These are phyloP conservation scores for Lepidotrigona ventralis DNA, from an alignment of 1,140 invertebrate genomes.

Conservation along the genomic window DNA sequence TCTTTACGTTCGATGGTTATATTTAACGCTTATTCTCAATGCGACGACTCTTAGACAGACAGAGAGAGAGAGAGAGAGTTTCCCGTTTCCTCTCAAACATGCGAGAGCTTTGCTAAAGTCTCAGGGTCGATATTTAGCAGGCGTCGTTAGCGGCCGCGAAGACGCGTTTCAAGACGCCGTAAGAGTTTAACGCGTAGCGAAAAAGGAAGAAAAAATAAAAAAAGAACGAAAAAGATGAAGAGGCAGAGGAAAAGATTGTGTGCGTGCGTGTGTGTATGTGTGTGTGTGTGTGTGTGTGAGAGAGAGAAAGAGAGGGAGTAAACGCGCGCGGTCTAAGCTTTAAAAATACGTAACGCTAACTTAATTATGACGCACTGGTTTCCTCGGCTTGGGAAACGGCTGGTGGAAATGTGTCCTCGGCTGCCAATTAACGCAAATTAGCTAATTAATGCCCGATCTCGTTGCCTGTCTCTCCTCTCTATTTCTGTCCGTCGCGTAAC, in stretches of 20 bases:
- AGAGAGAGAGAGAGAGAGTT: not conserved
- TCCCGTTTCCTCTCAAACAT: too few relatives aligned
- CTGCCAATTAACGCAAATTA: slow-evolving; percentile 78
- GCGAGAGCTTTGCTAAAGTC: not conserved
- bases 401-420: slow-evolving; percentile 76
- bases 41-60: not conserved
- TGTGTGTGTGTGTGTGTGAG: slow-evolving; percentile 20
- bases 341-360: slow-evolving; percentile 74
- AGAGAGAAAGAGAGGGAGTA: slow-evolving; percentile 4
- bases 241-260: not conserved
- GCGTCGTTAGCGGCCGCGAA: slow-evolving; percentile 20
- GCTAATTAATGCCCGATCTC: slow-evolving; percentile 77
- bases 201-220: slow-evolving; percentile 14
- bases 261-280: too few relatives aligned
- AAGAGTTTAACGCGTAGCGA: slow-evolving; percentile 24
- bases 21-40: too few relatives aligned
- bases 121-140: slow-evolving; percentile 35
- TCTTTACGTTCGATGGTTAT: not conserved
- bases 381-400: slow-evolving; percentile 77
- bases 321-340: slow-evolving; percentile 44
- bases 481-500: not conserved
- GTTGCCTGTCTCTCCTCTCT: slow-evolving; percentile 1
- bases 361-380: slow-evolving; percentile 80
- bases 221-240: not conserved
- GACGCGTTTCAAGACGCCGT: slow-evolving; percentile 22